Base-by-base conservation (phyloP, 2,888 invertebrate species). In the Acleris cristana region DNA sequence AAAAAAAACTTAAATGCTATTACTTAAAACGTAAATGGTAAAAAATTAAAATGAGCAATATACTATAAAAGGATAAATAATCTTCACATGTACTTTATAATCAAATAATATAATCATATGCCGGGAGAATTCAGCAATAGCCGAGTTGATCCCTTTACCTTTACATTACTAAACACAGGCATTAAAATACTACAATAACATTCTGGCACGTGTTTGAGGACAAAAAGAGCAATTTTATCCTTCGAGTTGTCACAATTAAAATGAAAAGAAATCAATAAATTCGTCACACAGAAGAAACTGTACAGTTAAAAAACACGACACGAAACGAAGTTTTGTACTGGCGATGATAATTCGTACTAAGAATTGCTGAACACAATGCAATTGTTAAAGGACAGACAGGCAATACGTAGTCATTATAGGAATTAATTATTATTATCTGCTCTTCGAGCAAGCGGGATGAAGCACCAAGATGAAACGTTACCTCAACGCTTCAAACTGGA, bases 1-100 rank as follows among this genome's bases (percentile, higher is more conserved):
- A 81, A 40, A 84, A 82, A 78, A 78, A 89, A 88, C 88, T 87
- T 89, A 89, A 83, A 80, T 80, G 74, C 83, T 88, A 89, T 81
- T 73, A 79, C 85, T 83, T 87, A 89, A 82, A 74, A 79, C 84
- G 82, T 88, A 78, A 88, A 87, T 89, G 90, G 89, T 90, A 90
- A 86, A 88, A 89, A 88, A 87, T 88, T 86, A 80, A 86, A 89
- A 89, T 91, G 92, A 92, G 92, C 92, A 91, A 90, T 83, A 86
- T 79, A 87, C 89, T 88, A 85, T 80, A 85, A 81, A 80, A 79
- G 86, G 89, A 88, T 90, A 90, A 90, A 92, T 90, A 90, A 86
- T 86, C 86, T 84, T 87, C 88, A 84, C 84, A 66, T 56, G 61
- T 66, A 86, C 76, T 84, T 84, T 81, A 79, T 86, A 82, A 83